A percentile compares a stretch with the other conserved stretches of the same genome.
These are phyloP conservation scores for Chroicocephalus ridibundus DNA, from an alignment of 2,113 vertebrate genomes.

Conservation along the genomic window DNA sequence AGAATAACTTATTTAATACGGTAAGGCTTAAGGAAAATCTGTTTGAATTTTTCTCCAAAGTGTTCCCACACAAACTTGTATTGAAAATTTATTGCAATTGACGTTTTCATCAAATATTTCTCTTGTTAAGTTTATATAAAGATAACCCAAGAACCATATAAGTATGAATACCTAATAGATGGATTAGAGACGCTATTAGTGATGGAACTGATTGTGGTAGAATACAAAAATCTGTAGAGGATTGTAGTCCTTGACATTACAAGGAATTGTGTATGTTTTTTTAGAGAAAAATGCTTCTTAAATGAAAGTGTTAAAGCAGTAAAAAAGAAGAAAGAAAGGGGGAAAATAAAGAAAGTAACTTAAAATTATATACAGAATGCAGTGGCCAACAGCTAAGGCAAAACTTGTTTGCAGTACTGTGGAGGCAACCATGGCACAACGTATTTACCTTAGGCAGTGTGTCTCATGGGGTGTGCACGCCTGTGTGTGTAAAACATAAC, in stretches of 20 bases:
- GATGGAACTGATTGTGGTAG: not conserved
- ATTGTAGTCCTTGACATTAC: not conserved
- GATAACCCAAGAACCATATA: not conserved
- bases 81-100: not conserved
- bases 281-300: not conserved
- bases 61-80: not conserved
- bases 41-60: not conserved
- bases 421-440: not conserved
- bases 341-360: not conserved
- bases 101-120: not conserved
- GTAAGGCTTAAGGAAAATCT: constrained; percentile 3
- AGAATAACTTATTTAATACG: not conserved
- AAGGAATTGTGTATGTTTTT: not conserved
- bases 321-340: not conserved
- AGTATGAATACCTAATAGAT: not conserved
- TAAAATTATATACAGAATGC: not conserved
- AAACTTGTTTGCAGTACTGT: not conserved
- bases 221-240: not conserved
- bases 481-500: not conserved
- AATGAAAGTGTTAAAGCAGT: not conserved
- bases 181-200: not conserved
- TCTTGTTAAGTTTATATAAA: not conserved
- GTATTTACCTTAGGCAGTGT: not conserved
- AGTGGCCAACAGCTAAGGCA: not conserved
- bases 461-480: not conserved